Evolutionary conservation across 2,113 vertebrate genomes (phyloP).

Genomic region (Smithornis capensis): DNA sequence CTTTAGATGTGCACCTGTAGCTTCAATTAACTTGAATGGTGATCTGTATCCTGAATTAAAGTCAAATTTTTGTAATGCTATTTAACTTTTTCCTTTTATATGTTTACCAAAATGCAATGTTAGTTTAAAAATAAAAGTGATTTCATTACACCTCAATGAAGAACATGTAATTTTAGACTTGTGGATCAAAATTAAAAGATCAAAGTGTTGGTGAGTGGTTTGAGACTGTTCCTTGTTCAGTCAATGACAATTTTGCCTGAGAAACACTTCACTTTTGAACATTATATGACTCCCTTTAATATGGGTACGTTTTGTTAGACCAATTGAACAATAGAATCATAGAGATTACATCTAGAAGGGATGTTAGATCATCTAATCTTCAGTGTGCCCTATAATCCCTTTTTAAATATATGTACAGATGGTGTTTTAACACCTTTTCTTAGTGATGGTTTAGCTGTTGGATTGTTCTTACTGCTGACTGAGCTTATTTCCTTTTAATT

Average conservation of each 20-base stretch:
- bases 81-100: neutral
- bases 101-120: neutral
- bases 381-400: conserved; percentile 45
- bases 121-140: neutral
- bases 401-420: conserved; percentile 56
- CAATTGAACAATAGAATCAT: conserved; percentile 13
- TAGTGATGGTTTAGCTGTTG: conserved; percentile 37
- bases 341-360: conserved; percentile 31
- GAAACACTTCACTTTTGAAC: neutral
- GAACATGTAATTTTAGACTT: neutral
- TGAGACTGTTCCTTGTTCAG: neutral
- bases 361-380: conserved; percentile 54
- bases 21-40: neutral
- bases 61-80: neutral
- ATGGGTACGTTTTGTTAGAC: neutral
- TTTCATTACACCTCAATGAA: neutral
- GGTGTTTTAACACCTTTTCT: conserved; percentile 58
- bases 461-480: conserved; percentile 47
- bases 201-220: neutral
- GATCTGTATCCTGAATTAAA: neutral
- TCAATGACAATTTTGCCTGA: neutral
- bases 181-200: neutral
- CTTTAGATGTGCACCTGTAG: neutral
- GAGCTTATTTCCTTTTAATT: conserved; percentile 57
- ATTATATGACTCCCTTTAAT: neutral